Evolutionary conservation across 2,113 vertebrate species (phyloP), one percentile per base, ranked within the genome.

Genomic region (Peromyscus californicus): DNA sequence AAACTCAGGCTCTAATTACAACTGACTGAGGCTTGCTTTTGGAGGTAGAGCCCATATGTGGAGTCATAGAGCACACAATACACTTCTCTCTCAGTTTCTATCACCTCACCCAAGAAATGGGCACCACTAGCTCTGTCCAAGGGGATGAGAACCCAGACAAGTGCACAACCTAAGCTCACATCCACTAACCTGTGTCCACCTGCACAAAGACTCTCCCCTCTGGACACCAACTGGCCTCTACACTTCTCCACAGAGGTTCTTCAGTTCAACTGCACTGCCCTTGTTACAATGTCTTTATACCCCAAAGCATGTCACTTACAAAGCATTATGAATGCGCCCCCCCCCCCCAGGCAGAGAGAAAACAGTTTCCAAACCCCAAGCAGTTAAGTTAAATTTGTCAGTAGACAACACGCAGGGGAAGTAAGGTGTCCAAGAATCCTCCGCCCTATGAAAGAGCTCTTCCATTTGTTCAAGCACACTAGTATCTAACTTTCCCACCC

Each of bases 131-230:
- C 42, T 79, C 33, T 79, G 65, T 22, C 87, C 39, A 86, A 16
- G 2, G 3, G 26, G 16, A 17, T 12, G 9, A 61, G 21, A 72
- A 8, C 11, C 2, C 16, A 31, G 39, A 59, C 0, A 4, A 0
- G 31, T 5, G 12, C 7, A 24, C 48, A 33, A 33, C 21, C 45
- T 31, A 79, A 12, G 26, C 3, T 79, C 92, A 39, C n/a, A 0
- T 1, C 10, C 74, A 39, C 51, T 31, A 1, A 45, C 19, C 5
- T 4, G 15, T 10, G 15, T 13, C 3, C 15, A 57, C 0, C 31
- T n/a, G 8, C 5, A 33, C 0, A 1, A 48, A 13, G 12, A 48
- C n/a, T 1, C 39, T 24, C 2, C 19, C 21, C 21, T 63, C 61
- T 22, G 8, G 33, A 63, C 16, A 33, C 70, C 78, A 51, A 36